Evolutionary conservation across 2,888 invertebrate genomes (phyloP).

Genomic region (Gnatocerus cornutus): DNA sequence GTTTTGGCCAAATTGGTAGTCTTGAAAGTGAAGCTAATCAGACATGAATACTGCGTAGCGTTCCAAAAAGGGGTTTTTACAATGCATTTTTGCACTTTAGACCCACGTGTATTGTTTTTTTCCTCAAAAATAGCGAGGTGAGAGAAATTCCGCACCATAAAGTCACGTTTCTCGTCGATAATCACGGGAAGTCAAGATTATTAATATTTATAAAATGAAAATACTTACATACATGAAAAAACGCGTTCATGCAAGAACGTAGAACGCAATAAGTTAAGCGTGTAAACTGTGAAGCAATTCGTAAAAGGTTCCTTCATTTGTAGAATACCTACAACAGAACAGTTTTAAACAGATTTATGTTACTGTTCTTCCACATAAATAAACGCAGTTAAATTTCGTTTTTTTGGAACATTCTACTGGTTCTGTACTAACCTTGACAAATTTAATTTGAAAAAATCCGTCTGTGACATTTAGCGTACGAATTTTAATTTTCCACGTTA

Average conservation of each 20-base stretch:
- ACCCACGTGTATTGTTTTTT: too few relatives aligned
- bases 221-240: background rate
- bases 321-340: background rate
- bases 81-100: too few relatives aligned
- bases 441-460: conserved; percentile 25
- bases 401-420: conserved; percentile 12
- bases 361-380: conserved; percentile 1
- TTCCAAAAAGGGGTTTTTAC: too few relatives aligned
- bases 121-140: background rate
- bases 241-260: background rate
- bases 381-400: conserved; percentile 4
- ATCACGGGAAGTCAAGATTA: background rate
- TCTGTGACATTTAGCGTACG: conserved; percentile 26
- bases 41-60: too few relatives aligned
- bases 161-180: conserved; percentile 10
- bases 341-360: background rate
- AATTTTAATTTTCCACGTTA: conserved; percentile 35
- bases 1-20: too few relatives aligned
- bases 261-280: conserved; percentile 1
- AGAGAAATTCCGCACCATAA: background rate
- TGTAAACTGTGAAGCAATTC: background rate
- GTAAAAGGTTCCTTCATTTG: background rate
- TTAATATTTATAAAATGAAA: conserved; percentile 5
- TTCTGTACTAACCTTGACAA: conserved; percentile 26
- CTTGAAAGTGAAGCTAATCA: too few relatives aligned